These are phyloP conservation scores for Pungitius pungitius DNA, from an alignment of 2,113 vertebrate species.

Conservation along the genomic window DNA sequence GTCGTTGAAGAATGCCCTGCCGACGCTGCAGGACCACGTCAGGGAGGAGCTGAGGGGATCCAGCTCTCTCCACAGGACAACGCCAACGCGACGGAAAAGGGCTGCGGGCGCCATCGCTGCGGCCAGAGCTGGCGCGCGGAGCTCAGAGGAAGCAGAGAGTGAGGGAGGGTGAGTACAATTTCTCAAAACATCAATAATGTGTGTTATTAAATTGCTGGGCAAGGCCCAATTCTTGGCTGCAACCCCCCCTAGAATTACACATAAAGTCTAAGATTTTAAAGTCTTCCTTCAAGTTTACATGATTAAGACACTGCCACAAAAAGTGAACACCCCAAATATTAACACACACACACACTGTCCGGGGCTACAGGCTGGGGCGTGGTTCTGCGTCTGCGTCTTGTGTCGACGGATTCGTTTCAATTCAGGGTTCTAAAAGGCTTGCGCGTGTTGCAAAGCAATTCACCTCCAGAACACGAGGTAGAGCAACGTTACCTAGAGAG, in stretches of 20 bases:
- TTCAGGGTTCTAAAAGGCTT: too few relatives aligned
- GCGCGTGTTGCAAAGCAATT: too few relatives aligned
- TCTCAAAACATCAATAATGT: not conserved
- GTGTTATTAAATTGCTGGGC: not conserved
- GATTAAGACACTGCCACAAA: not conserved
- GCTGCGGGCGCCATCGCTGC: slow-evolving; percentile 38
- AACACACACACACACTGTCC: not conserved
- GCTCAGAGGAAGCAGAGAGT: slow-evolving; percentile 95
- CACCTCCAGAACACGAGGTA: too few relatives aligned
- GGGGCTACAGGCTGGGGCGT: not conserved
- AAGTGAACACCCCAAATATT: not conserved
- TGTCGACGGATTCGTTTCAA: too few relatives aligned
- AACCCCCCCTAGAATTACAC: not conserved
- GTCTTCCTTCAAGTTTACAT: not conserved
- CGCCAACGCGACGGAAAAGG: slow-evolving; percentile 82
- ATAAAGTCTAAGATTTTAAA: not conserved
- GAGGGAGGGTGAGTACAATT: slow-evolving; percentile 91
- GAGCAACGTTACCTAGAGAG: too few relatives aligned
- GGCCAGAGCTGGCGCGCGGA: slow-evolving; percentile 78
- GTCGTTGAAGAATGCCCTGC: slow-evolving; percentile 87
- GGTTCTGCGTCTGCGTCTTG: too few relatives aligned
- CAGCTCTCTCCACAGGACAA: slow-evolving; percentile 82
- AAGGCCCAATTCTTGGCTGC: not conserved
- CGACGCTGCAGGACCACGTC: slow-evolving; percentile 86
- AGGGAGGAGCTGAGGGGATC: slow-evolving; percentile 82